Conservation (phyloP, 2,113 vertebrate genomes). For the Chaenogobius annularis region DNA sequence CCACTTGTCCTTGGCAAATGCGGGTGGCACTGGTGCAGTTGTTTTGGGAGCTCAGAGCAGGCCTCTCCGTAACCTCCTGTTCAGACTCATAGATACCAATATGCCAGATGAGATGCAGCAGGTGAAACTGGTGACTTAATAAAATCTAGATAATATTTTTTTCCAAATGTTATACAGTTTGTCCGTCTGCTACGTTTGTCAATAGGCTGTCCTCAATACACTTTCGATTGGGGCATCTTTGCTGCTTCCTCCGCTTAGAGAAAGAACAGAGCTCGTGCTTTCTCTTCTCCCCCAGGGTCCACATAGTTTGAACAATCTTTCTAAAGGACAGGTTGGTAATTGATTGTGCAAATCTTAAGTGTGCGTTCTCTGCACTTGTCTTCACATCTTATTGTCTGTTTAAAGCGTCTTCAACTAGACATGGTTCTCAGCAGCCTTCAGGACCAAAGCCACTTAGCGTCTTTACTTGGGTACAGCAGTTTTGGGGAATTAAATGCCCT, state of each 20-base stretch:
- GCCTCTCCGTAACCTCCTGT: slow-evolving; percentile 92
- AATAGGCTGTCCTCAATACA: slow-evolving; percentile 93
- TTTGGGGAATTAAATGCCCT: slow-evolving; percentile 72
- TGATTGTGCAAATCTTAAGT: not conserved
- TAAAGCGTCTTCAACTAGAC: slow-evolving; percentile 81
- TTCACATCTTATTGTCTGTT: slow-evolving; percentile 11
- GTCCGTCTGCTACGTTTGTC: slow-evolving; percentile 8
- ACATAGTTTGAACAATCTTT: slow-evolving; percentile 94
- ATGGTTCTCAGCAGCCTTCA: slow-evolving; percentile 84
- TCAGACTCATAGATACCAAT: slow-evolving; percentile 94
- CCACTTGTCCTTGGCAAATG: slow-evolving; percentile 93
- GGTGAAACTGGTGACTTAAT: slow-evolving; percentile 67
- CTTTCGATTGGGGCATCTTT: slow-evolving; percentile 95
- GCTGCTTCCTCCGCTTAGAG: slow-evolving; percentile 91
- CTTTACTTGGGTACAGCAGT: slow-evolving; percentile 79
- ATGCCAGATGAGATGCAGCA: slow-evolving; percentile 97
- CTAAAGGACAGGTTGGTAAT: slow-evolving; percentile 91
- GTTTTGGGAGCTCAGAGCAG: slow-evolving; percentile 94
- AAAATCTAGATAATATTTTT: not conserved
- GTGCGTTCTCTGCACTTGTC: not conserved
- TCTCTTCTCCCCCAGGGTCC: slow-evolving; percentile 96
- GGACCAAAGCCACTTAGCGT: slow-evolving; percentile 81
- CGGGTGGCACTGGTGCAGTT: slow-evolving; percentile 93
- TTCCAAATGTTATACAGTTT: not conserved
- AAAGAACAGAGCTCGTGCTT: slow-evolving; percentile 95